Evolutionary conservation across 2,888 invertebrate species (phyloP).

Genomic region (Phanerotoma sp.): DNA sequence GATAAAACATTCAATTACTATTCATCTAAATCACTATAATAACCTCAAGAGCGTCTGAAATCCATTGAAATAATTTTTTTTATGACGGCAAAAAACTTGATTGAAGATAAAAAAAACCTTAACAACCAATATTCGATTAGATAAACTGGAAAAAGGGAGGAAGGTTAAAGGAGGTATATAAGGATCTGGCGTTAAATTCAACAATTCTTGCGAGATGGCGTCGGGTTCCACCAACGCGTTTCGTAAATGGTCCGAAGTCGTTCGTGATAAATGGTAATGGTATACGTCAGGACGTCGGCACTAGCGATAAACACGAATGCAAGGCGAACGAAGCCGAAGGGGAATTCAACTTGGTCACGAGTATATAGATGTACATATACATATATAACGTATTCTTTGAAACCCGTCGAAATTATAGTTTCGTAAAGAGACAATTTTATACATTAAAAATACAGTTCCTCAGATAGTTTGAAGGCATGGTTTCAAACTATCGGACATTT

Average conservation of each 20-base stretch:
- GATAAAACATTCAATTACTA: too few relatives aligned
- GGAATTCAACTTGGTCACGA: conserved; percentile 16
- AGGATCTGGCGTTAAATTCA: conserved; percentile 20
- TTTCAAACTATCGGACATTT: too few relatives aligned
- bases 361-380: neutral
- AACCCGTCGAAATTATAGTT: too few relatives aligned
- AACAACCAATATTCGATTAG: conserved; percentile 13
- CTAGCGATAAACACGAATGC: conserved; percentile 32
- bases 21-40: too few relatives aligned
- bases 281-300: conserved; percentile 33
- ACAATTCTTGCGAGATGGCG: conserved; percentile 30
- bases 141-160: conserved; percentile 4
- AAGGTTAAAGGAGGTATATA: too few relatives aligned
- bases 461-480: too few relatives aligned
- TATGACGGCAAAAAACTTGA: neutral
- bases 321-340: conserved; percentile 21
- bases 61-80: conserved; percentile 1
- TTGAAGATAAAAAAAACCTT: neutral
- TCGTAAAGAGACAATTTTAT: too few relatives aligned
- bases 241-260: conserved; percentile 40
- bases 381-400: too few relatives aligned
- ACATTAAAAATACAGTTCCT: too few relatives aligned
- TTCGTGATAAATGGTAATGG: conserved; percentile 46
- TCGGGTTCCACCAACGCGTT: conserved; percentile 26
- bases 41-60: too few relatives aligned